phyloP scores from a whole-genome alignment of 1,140 invertebrate species.

The Drosophila guanche region DNA sequence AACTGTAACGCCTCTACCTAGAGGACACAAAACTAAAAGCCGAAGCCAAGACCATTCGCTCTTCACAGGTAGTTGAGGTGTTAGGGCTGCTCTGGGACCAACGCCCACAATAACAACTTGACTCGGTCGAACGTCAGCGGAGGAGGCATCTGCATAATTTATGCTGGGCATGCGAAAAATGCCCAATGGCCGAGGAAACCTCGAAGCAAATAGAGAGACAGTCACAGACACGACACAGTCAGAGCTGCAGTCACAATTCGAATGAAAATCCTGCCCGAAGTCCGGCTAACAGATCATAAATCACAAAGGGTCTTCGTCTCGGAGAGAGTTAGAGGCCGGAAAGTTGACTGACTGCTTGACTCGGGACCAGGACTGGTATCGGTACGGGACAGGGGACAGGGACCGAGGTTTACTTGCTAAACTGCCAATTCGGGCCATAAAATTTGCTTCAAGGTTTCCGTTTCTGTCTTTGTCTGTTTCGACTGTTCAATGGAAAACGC shows the following conservation, averaged over 20 bases:
- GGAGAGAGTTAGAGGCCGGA: slow-evolving; percentile 22
- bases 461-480: slow-evolving; percentile 34
- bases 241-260: slow-evolving; percentile 56
- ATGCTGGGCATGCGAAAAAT: slow-evolving; percentile 49
- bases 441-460: slow-evolving; percentile 57
- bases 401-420: slow-evolving; percentile 30
- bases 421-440: slow-evolving; percentile 45
- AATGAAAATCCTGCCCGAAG: slow-evolving; percentile 64
- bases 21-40: background rate
- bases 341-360: slow-evolving; percentile 79
- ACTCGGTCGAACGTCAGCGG: slow-evolving; percentile 59
- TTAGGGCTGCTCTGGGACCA: slow-evolving; percentile 30
- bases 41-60: slow-evolving; percentile 6
- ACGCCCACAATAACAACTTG: slow-evolving; percentile 82
- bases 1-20: slow-evolving; percentile 49
- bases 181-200: slow-evolving; percentile 43
- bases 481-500: slow-evolving; percentile 73
- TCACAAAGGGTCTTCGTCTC: slow-evolving; percentile 46
- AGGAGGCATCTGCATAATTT: slow-evolving; percentile 66
- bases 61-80: slow-evolving; percentile 30
- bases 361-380: background rate
- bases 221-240: slow-evolving; percentile 51
- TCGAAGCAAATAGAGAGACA: slow-evolving; percentile 39
- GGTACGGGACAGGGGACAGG: background rate
- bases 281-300: slow-evolving; percentile 69